Evolutionary conservation across 2,888 invertebrate species (phyloP).

Genomic region (Xanthorhoe designata): DNA sequence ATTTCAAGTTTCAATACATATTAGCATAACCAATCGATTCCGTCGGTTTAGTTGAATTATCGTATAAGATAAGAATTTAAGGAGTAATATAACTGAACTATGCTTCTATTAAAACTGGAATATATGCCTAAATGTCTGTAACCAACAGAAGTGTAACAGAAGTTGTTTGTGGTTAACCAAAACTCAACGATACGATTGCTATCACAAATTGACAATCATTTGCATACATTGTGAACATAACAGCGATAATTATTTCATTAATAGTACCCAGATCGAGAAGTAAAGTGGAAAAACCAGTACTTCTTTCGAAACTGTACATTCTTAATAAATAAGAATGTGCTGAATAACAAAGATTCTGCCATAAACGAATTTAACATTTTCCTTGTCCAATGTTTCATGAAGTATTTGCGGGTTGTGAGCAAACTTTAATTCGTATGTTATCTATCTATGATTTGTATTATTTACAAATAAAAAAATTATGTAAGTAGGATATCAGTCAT

Average conservation of each 20-base stretch:
- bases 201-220: conserved; percentile 16
- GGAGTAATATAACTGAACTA: neutral
- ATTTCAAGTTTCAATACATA: neutral
- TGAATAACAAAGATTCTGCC: neutral
- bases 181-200: conserved; percentile 10
- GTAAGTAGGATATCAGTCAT: no score
- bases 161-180: conserved; percentile 27
- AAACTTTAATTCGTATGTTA: no score
- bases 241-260: neutral
- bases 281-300: neutral
- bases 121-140: neutral
- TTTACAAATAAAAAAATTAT: no score
- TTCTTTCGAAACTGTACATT: neutral
- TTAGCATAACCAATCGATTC: neutral
- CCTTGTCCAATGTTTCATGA: no score
- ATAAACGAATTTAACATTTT: neutral
- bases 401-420: neutral
- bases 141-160: neutral
- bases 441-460: no score
- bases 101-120: neutral
- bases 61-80: neutral
- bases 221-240: conserved; percentile 8
- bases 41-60: neutral
- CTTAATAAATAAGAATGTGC: neutral
- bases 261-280: neutral